Conservation (phyloP, 2,113 vertebrate species). For the Lampris megalopsis region DNA sequence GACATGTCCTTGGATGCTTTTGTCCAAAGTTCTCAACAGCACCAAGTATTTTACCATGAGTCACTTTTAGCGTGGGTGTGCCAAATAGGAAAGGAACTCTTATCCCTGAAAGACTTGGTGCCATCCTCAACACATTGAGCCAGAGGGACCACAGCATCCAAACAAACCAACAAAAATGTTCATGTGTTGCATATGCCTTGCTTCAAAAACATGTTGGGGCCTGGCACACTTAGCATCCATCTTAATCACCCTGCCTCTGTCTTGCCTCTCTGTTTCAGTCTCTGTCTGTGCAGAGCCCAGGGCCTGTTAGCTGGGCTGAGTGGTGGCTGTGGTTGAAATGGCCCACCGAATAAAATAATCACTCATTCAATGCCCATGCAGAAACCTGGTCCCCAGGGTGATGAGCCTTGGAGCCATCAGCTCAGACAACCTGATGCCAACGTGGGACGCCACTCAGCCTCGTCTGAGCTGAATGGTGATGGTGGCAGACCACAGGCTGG, state of each 20-base stretch:
- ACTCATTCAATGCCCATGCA: constrained; percentile 21
- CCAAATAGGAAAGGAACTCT: neutral
- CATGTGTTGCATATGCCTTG: neutral
- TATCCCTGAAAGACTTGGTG: neutral
- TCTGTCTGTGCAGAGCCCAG: neutral
- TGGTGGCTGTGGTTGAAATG: neutral
- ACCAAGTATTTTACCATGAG: too few relatives aligned
- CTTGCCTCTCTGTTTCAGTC: neutral
- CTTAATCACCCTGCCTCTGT: constrained; percentile 4
- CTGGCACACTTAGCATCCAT: constrained; percentile 32
- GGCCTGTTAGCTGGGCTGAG: constrained; percentile 5
- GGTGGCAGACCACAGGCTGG: neutral
- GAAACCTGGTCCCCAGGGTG: constrained; percentile 3
- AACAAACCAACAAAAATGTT: neutral
- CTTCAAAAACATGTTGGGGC: constrained; percentile 7
- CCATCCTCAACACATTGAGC: neutral
- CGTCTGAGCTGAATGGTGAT: neutral
- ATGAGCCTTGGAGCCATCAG: neutral
- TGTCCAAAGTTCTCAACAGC: neutral
- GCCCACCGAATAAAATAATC: constrained; percentile 3
- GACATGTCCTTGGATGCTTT: too few relatives aligned
- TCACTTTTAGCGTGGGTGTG: neutral
- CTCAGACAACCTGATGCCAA: constrained; percentile 52
- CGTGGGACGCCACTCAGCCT: neutral
- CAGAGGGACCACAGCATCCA: neutral